These are phyloP conservation scores for Tenebrio molitor DNA, from an alignment of 1,140 invertebrate species.

Conservation along the genomic window DNA sequence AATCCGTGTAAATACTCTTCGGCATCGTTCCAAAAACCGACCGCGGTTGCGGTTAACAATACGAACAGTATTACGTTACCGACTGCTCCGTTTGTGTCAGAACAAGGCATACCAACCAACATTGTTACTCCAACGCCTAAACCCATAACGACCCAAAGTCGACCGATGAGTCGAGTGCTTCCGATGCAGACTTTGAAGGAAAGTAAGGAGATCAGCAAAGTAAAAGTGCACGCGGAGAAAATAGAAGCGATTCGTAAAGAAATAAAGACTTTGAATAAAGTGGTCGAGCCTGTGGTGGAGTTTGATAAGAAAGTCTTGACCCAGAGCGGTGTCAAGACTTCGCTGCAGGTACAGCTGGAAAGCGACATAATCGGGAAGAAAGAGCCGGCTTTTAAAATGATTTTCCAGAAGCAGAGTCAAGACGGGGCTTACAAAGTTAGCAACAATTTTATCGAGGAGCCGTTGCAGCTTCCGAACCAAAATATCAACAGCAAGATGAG, in stretches of 20 bases:
- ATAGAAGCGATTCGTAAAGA: constrained; percentile 45
- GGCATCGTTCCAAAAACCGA: constrained; percentile 67
- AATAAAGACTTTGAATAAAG: constrained; percentile 53
- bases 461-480: background rate
- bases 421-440: constrained; percentile 69
- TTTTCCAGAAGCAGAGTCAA: constrained; percentile 68
- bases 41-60: constrained; percentile 48
- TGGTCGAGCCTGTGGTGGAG: constrained; percentile 30
- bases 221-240: constrained; percentile 43
- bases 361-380: constrained; percentile 40
- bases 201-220: constrained; percentile 51
- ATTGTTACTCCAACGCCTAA: constrained; percentile 76
- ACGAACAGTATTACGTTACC: constrained; percentile 72
- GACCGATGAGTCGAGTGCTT: constrained; percentile 82
- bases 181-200: constrained; percentile 75
- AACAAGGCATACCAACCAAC: constrained; percentile 76
- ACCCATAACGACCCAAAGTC: constrained; percentile 66
- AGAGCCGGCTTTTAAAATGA: constrained; percentile 68
- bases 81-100: constrained; percentile 70
- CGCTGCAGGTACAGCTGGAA: background rate
- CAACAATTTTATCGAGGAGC: constrained; percentile 47
- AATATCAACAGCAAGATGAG: background rate
- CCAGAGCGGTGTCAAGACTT: background rate
- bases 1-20: constrained; percentile 16
- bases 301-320: background rate